Base-by-base conservation (phyloP, 2,888 invertebrate species). In the Sepiola atlantica region DNA sequence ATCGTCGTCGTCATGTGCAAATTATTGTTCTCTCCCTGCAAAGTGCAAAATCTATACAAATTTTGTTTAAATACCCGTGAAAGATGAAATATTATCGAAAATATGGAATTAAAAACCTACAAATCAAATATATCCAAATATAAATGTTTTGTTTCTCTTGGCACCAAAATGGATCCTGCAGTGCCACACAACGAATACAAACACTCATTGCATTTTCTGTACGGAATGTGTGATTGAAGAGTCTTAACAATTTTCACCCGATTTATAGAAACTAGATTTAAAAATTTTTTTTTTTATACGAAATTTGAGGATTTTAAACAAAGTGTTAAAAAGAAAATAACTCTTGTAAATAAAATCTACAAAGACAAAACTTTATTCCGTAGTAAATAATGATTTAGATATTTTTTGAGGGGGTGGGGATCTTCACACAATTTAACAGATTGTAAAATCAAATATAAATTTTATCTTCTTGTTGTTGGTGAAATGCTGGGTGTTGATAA, bases 31-130 rank as follows among this genome's bases (percentile, higher is more conserved):
- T 77, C n/a, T 77, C 77, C 77, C 77, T 77, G 77, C 77, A 77
- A 77, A 77, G 77, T 77, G 77, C 77, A 77, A 77, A 77, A 77
- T 77, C 77, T 77, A 77, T 77, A 77, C n/a, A n/a, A 77, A 77
- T 77, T 77, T 28, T 20, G 16, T 77, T 77, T 12, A 77, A 77
- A 77, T 77, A 77, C 77, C 77, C 77, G 77, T 77, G 77, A 77
- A 77, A 77, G 77, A 77, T 77, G 77, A n/a, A 77, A 77, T 77
- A 77, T 77, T 28, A 77, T 77, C 77, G 77, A 77, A 77, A 77
- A 77, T 77, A 77, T 77, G 77, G n/a, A 77, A n/a, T 77, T 77
- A 77, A 77, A 77, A 77, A 77, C 77, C 77, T 77, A 77, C 77
- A 77, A 77, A 77, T n/a, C 77, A n/a, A n/a, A n/a, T 24, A 21